These are phyloP conservation scores for Gallinago nigripennis DNA, from an alignment of 2,797 vertebrate genomes.

Conservation along the genomic window DNA sequence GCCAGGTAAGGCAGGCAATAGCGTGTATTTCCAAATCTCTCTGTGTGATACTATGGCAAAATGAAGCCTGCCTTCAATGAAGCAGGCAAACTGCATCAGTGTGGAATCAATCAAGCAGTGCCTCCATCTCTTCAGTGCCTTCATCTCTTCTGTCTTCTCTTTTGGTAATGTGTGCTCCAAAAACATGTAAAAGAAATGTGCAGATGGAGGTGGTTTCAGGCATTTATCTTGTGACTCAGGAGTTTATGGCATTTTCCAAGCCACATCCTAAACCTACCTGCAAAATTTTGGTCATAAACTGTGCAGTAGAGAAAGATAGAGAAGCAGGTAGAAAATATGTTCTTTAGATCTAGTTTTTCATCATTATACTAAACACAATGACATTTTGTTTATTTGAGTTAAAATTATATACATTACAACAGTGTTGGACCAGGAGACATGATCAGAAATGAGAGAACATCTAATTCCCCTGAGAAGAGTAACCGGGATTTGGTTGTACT, in stretches of 20 bases:
- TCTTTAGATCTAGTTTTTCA: not conserved
- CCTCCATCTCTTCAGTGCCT: not conserved
- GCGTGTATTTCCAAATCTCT: not conserved
- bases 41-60: not conserved
- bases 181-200: not conserved
- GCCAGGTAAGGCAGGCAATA: not conserved
- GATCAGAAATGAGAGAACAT: not conserved
- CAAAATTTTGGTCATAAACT: not conserved
- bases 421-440: not conserved
- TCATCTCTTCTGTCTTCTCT: not conserved
- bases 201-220: not conserved
- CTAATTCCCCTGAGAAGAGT: not conserved
- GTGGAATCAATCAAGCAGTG: not conserved
- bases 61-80: not conserved
- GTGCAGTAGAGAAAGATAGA: not conserved
- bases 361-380: not conserved
- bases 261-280: not conserved
- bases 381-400: not conserved
- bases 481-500: not conserved
- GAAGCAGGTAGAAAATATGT: rapidly evolving
- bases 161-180: not conserved
- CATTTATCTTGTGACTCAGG: not conserved
- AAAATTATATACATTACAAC: not conserved
- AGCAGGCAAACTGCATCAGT: rapidly evolving
- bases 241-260: not conserved